Percentiles rank a stretch among this genome's conserved stretches.
Conservation (phyloP, 2,888 invertebrate genomes). For the Dyspetes luteomarginatus region DNA sequence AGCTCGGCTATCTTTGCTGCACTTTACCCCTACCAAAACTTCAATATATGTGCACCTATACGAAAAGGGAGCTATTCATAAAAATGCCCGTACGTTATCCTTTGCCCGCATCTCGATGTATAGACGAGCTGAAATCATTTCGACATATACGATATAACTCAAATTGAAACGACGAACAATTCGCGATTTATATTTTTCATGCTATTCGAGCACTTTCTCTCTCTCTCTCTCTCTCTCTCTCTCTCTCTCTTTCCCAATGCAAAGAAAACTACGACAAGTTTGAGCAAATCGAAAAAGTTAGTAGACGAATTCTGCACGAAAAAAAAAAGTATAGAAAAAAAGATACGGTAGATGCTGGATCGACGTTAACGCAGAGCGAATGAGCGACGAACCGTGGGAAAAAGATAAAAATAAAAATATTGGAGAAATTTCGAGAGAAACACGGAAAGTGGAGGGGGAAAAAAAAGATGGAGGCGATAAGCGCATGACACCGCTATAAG, state of each 20-base stretch:
- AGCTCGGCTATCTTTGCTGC: constrained; percentile 28
- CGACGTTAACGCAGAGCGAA: background rate
- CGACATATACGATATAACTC: background rate
- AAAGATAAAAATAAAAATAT: constrained; percentile 11
- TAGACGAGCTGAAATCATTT: background rate
- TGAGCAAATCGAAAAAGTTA: constrained; percentile 43
- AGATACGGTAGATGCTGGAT: background rate
- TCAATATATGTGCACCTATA: constrained; percentile 36
- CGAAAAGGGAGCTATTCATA: constrained; percentile 31
- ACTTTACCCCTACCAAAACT: constrained; percentile 13
- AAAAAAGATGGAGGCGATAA: constrained; percentile 17
- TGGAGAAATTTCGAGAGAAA: constrained; percentile 15
- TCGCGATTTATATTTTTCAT: background rate
- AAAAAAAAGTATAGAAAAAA: background rate
- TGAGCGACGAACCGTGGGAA: constrained; percentile 17
- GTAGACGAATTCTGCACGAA: background rate
- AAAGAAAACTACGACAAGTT: constrained; percentile 52
- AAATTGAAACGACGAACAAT: background rate
- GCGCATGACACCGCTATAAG: constrained; percentile 4
- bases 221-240: background rate
- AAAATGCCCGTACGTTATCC: background rate
- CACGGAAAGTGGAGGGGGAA: constrained; percentile 2
- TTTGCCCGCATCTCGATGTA: background rate
- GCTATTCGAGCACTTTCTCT: background rate
- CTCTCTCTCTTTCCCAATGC: too few relatives aligned